Conservation (phyloP, 2,888 invertebrate genomes). For the Thumatha senex region DNA sequence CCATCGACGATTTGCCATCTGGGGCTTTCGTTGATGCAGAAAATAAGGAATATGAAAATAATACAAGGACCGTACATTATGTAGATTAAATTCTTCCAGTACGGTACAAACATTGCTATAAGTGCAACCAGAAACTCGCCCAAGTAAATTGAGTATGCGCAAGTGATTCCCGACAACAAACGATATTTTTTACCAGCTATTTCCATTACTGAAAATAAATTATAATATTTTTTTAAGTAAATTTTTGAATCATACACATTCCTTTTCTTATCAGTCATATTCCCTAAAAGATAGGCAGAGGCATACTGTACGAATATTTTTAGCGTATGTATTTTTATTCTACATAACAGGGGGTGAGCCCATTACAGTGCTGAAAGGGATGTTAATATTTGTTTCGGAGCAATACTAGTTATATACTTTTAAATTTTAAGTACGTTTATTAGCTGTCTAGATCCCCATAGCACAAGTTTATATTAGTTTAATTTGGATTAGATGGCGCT, state of each 20-base stretch:
- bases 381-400: too few relatives aligned
- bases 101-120: constrained; percentile 59
- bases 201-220: constrained; percentile 60
- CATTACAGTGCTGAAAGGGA: too few relatives aligned
- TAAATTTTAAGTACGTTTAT: too few relatives aligned
- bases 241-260: not conserved
- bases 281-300: too few relatives aligned
- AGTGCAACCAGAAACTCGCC: constrained; percentile 62
- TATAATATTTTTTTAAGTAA: not conserved
- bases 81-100: constrained; percentile 62
- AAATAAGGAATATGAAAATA: not conserved
- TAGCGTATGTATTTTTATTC: too few relatives aligned
- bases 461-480: too few relatives aligned
- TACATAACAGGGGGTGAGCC: too few relatives aligned
- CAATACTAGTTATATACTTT: too few relatives aligned
- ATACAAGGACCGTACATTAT: constrained; percentile 62
- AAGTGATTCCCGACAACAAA: constrained; percentile 58
- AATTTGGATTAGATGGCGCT: too few relatives aligned
- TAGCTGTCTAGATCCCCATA: too few relatives aligned
- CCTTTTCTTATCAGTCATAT: too few relatives aligned
- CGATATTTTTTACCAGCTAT: constrained; percentile 57
- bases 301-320: too few relatives aligned
- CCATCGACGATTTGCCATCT: constrained; percentile 48
- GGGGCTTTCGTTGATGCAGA: not conserved
- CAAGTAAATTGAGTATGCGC: constrained; percentile 59